Percentiles rank a stretch among this genome's conserved stretches.
These are phyloP conservation scores for Liopterus haemorrhoidalis DNA, from an alignment of 2,888 invertebrate species.

Conservation along the genomic window DNA sequence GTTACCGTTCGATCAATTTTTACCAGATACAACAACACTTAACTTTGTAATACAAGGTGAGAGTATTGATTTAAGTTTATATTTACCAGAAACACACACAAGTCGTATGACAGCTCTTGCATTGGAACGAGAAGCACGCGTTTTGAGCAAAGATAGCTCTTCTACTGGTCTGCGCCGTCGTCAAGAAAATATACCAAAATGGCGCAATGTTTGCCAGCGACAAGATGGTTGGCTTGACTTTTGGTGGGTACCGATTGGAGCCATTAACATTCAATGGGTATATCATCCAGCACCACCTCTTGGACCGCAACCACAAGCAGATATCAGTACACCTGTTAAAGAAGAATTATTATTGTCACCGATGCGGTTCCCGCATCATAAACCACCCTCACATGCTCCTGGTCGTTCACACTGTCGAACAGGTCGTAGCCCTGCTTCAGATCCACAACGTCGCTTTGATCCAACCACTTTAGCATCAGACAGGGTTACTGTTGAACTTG, in stretches of 20 bases:
- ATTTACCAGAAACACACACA: slow-evolving; percentile 87
- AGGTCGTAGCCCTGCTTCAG: no score
- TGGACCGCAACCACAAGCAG: slow-evolving; percentile 82
- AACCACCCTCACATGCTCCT: slow-evolving; percentile 44
- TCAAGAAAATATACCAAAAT: slow-evolving; percentile 57
- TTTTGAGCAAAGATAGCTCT: slow-evolving; percentile 68
- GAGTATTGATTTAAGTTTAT: slow-evolving; percentile 83
- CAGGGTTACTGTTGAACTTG: slow-evolving; percentile 83
- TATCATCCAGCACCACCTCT: slow-evolving; percentile 90
- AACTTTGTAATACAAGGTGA: slow-evolving; percentile 94
- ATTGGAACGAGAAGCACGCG: slow-evolving; percentile 81
- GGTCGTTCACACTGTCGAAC: slow-evolving; percentile 24
- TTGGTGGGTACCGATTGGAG: slow-evolving; percentile 92
- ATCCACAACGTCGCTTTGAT: no score
- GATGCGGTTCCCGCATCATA: slow-evolving; percentile 77
- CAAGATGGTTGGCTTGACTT: slow-evolving; percentile 88
- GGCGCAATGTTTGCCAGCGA: slow-evolving; percentile 74
- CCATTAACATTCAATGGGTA: slow-evolving; percentile 81
- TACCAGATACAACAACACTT: slow-evolving; percentile 82
- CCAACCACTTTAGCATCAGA: slow-evolving; percentile 81
- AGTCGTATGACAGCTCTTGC: slow-evolving; percentile 75
- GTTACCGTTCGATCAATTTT: slow-evolving; percentile 88
- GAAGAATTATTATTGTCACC: slow-evolving; percentile 89
- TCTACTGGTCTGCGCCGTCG: slow-evolving; percentile 49
- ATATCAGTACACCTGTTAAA: slow-evolving; percentile 89